phyloP scores from a whole-genome alignment of 2,888 invertebrate species.

The Halictus quadricinctus region DNA sequence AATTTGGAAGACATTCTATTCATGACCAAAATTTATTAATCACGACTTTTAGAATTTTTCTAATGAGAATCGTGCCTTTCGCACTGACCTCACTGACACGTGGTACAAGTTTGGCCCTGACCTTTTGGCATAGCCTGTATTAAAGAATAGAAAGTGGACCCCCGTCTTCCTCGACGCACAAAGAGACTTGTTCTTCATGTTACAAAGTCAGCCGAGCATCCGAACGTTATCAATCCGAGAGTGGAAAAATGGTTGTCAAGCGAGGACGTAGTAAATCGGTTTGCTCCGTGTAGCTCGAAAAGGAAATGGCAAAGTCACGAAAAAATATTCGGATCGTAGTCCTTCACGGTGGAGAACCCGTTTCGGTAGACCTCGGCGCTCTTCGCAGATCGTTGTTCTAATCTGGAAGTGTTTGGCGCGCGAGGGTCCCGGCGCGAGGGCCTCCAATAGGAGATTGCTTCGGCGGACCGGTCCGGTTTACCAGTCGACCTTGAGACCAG shows the following conservation, averaged over 20 bases:
- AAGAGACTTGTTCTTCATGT: too few relatives aligned
- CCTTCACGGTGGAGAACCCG: neutral
- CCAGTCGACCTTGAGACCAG: conserved; percentile 74
- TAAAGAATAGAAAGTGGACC: too few relatives aligned
- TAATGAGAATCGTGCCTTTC: too few relatives aligned
- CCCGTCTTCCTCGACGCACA: too few relatives aligned
- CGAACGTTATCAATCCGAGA: too few relatives aligned
- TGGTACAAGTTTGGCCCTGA: too few relatives aligned
- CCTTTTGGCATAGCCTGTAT: too few relatives aligned
- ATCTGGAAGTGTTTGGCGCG: conserved; percentile 12
- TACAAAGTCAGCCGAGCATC: too few relatives aligned
- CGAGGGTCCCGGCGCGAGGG: neutral
- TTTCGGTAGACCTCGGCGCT: conserved; percentile 9
- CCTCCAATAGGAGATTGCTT: conserved; percentile 11
- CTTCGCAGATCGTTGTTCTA: neutral
- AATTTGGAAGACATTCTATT: neutral
- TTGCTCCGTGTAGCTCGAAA: neutral
- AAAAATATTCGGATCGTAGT: neutral
- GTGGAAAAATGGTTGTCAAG: too few relatives aligned
- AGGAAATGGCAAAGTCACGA: neutral
- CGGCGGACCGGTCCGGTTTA: conserved; percentile 50
- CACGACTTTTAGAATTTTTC: too few relatives aligned
- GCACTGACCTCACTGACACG: too few relatives aligned
- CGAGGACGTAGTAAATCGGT: neutral
- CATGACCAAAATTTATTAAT: too few relatives aligned